phyloP scores from a whole-genome alignment of 1,140 invertebrate species.

The Drosophila asahinai region DNA sequence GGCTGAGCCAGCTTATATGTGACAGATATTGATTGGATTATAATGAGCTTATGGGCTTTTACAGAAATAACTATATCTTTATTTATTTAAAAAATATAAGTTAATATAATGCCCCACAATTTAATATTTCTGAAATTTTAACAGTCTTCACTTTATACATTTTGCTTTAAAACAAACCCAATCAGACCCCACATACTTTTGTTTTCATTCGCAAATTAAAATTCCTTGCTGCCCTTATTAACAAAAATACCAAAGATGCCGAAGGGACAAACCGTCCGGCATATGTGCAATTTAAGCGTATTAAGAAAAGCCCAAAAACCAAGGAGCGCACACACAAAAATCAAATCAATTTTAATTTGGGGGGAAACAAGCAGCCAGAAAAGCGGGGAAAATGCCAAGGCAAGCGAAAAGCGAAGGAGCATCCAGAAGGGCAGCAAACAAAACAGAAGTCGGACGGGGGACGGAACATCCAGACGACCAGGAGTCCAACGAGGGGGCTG shows the following conservation, averaged over 20 bases:
- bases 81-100: too few relatives aligned
- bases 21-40: neutral
- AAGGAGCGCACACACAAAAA: slow-evolving; percentile 60
- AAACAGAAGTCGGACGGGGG: slow-evolving; percentile 16
- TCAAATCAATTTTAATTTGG: slow-evolving; percentile 84
- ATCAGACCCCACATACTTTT: neutral
- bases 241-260: slow-evolving; percentile 56
- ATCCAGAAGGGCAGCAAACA: slow-evolving; percentile 13
- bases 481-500: slow-evolving; percentile 27
- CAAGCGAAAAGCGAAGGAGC: slow-evolving; percentile 55
- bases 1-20: neutral
- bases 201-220: slow-evolving; percentile 52
- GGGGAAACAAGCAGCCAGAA: slow-evolving; percentile 60
- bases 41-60: too few relatives aligned
- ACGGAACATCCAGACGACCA: slow-evolving; percentile 26
- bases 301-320: slow-evolving; percentile 39
- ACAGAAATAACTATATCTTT: too few relatives aligned
- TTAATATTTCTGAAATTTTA: neutral
- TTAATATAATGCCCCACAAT: neutral
- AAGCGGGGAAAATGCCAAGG: slow-evolving; percentile 65
- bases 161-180: neutral
- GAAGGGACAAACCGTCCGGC: slow-evolving; percentile 31
- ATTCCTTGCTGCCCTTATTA: slow-evolving; percentile 63
- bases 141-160: too few relatives aligned
- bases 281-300: slow-evolving; percentile 69